These are phyloP conservation scores for Calidris pygmaea DNA, from an alignment of 2,113 vertebrate species.

Conservation along the genomic window DNA sequence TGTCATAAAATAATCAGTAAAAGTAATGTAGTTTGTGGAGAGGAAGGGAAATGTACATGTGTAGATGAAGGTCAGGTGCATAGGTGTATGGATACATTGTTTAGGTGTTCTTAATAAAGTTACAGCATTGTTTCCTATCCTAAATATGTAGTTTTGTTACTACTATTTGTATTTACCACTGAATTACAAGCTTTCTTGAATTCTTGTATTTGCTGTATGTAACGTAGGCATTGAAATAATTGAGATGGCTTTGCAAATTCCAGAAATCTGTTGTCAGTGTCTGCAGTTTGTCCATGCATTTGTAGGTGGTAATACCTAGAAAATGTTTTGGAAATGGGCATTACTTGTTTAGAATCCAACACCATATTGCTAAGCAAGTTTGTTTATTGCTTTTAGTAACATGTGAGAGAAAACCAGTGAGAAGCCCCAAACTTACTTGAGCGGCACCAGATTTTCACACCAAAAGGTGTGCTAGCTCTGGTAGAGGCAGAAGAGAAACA, in stretches of 20 bases:
- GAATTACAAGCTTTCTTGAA: background rate
- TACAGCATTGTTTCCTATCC: background rate
- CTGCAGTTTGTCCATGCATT: background rate
- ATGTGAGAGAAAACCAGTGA: background rate
- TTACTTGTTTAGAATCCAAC: background rate
- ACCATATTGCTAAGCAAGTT: background rate
- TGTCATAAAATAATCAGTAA: background rate
- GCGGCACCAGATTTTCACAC: background rate
- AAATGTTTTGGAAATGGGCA: background rate
- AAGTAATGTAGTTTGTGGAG: background rate
- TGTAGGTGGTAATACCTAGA: background rate
- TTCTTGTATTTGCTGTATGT: background rate
- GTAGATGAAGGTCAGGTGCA: background rate
- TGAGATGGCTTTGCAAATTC: background rate
- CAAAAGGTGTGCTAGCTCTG: background rate
- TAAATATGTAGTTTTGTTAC: background rate
- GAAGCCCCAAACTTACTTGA: background rate
- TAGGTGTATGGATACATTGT: rapidly evolving
- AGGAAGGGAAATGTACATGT: background rate
- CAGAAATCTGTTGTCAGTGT: background rate
- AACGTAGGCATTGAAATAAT: background rate
- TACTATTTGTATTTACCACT: background rate
- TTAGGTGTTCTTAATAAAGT: background rate
- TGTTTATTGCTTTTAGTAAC: background rate
- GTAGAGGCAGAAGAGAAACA: background rate